Conservation (phyloP, 2,113 vertebrate species). For the Dromiciops gliroides region DNA sequence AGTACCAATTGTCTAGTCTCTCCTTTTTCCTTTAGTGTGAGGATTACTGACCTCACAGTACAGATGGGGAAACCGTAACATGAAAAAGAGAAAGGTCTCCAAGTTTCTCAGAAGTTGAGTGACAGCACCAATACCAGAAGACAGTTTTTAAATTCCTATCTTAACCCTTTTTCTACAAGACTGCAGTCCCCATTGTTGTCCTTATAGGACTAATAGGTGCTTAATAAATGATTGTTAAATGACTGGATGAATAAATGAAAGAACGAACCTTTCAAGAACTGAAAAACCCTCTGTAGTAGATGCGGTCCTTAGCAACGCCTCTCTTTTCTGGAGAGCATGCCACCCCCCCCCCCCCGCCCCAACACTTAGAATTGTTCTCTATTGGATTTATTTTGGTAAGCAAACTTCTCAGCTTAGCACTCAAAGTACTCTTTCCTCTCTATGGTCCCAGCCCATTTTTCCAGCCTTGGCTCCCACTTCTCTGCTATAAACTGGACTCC, state of each 20-base stretch:
- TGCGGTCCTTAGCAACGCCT: neutral
- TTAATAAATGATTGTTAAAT: neutral
- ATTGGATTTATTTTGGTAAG: neutral
- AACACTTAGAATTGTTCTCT: neutral
- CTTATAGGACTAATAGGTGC: neutral
- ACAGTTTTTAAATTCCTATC: neutral
- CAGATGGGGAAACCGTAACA: neutral
- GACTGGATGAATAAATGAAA: neutral
- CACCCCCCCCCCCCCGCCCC: neutral
- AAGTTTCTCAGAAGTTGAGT: neutral
- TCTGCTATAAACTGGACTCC: neutral
- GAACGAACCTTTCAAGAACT: neutral
- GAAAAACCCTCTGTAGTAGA: neutral
- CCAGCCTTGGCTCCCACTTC: neutral
- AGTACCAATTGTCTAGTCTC: neutral
- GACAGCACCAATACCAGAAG: neutral
- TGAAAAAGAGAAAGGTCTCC: neutral
- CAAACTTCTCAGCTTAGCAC: neutral
- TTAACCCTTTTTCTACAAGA: neutral
- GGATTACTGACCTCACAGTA: neutral
- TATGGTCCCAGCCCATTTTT: neutral
- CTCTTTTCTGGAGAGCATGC: neutral
- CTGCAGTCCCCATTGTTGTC: conserved; percentile 32
- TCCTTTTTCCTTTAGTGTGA: neutral
- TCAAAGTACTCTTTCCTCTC: neutral